Percentiles rank a stretch among this genome's conserved stretches.
Evolutionary conservation across 2,797 vertebrate species (phyloP).

Genomic region (Acipenser oxyrinchus): DNA sequence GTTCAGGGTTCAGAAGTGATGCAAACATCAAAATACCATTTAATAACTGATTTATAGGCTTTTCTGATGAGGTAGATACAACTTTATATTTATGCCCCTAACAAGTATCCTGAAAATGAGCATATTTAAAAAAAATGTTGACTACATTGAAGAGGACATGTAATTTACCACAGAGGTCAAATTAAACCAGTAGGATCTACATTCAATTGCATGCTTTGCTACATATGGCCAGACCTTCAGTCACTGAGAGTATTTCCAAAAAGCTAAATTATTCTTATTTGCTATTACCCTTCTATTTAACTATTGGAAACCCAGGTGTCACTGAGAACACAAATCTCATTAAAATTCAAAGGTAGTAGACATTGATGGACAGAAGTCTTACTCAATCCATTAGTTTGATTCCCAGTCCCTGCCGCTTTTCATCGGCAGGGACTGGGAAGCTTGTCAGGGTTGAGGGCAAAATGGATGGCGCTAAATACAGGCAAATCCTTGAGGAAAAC

Average conservation of each 20-base stretch:
- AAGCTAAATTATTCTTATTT: not conserved
- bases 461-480: no score
- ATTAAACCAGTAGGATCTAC: not conserved
- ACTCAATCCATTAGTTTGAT: no score
- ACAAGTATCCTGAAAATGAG: not conserved
- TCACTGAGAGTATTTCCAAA: not conserved
- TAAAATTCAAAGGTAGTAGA: no score
- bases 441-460: no score
- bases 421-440: no score
- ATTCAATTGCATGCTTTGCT: not conserved
- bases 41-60: no score
- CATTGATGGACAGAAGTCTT: no score
- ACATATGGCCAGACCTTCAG: not conserved
- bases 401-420: no score
- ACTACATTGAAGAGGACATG: not conserved
- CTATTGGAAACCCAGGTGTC: not conserved
- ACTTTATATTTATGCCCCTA: not conserved
- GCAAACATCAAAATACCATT: no score
- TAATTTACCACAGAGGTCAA: not conserved
- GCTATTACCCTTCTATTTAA: not conserved
- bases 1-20: no score
- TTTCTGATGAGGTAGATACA: no score
- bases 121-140: not conserved
- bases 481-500: no score
- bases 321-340: not conserved